phyloP scores from a whole-genome alignment of 2,888 invertebrate species.

The Beris chalybata region DNA sequence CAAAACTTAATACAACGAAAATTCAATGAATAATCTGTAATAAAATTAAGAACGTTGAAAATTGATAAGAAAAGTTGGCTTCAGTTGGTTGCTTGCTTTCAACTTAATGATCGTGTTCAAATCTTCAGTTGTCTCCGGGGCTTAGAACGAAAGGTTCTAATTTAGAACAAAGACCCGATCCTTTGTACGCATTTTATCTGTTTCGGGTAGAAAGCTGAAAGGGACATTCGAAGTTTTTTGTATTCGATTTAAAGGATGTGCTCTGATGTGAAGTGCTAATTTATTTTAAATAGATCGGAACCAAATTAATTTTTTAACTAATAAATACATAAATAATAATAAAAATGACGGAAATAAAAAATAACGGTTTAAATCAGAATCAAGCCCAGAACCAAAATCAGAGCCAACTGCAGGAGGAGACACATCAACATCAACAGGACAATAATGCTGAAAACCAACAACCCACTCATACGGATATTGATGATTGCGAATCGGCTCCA shows the following conservation, averaged over 20 bases:
- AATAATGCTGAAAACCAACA: neutral
- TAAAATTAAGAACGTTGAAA: conserved; percentile 11
- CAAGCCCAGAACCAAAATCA: conserved; percentile 7
- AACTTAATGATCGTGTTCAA: conserved; percentile 11
- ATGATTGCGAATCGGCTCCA: neutral
- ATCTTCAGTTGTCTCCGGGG: conserved; percentile 29
- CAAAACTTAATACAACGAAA: conserved; percentile 3
- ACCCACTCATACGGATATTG: neutral
- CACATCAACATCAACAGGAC: neutral
- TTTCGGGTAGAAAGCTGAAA: too few species aligned
- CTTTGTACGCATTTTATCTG: too few species aligned
- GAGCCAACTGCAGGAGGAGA: neutral
- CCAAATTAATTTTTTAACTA: too few species aligned
- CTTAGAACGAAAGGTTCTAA: conserved; percentile 22
- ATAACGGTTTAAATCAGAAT: conserved; percentile 10
- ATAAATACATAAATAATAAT: neutral
- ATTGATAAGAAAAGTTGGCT: conserved; percentile 30
- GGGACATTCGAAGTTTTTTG: too few species aligned
- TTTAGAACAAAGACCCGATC: neutral
- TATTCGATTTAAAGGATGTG: too few species aligned
- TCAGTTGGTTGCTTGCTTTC: conserved; percentile 6
- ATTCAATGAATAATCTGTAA: conserved; percentile 9
- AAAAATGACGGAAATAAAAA: conserved; percentile 23
- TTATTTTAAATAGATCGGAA: too few species aligned
- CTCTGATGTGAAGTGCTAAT: too few species aligned